Evolutionary conservation across 2,113 vertebrate genomes (phyloP), one percentile per base, ranked within the genome.

Genomic region (Pteropus alecto): DNA sequence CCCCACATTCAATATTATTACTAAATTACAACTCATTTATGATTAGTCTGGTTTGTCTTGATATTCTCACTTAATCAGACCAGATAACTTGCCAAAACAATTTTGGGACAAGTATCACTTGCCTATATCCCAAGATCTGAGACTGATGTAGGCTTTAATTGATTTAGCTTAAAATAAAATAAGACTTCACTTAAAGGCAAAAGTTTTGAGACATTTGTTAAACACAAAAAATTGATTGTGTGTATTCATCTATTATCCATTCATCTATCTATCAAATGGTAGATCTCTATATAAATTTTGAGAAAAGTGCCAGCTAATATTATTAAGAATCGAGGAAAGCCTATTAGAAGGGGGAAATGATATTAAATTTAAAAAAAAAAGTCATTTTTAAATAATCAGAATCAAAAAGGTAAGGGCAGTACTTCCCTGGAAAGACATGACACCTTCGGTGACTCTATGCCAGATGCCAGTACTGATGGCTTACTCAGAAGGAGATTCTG

Each of bases 91-190:
- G 19, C 93, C 84, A 81, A n/a, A 19, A 0, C 35, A 41, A 51
- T 83, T 90, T 97, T 54, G 38, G 22, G 26, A 93, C 5, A 68
- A 95, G 35, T 54, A 87, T 35, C 46, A 90, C 2, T 73, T 68
- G 87, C 24, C 10, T 68, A 24, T 28, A 94, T 78, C 56, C 22
- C 33, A 65, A 26, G 84, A 92, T 2, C 19, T 73, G 33, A n/a
- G 46, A 33, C 13, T 26, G 48, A 61, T 26, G 33, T 7, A 71
- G 16, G 24, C 30, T 65, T 73, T 67, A 94, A 90, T 35, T 90
- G 35, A 16, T 73, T 71, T 86, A 77, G 5, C 46, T 19, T 67
- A 38, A 77, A 87, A 83, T 51, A 96, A 96, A 97, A 83, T 41
- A 94, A 85, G 0, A 15, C 18, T 89, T 96, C 70, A n/a, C 41